Conservation (phyloP, 1,140 invertebrate genomes). For the Orussus abietinus region DNA sequence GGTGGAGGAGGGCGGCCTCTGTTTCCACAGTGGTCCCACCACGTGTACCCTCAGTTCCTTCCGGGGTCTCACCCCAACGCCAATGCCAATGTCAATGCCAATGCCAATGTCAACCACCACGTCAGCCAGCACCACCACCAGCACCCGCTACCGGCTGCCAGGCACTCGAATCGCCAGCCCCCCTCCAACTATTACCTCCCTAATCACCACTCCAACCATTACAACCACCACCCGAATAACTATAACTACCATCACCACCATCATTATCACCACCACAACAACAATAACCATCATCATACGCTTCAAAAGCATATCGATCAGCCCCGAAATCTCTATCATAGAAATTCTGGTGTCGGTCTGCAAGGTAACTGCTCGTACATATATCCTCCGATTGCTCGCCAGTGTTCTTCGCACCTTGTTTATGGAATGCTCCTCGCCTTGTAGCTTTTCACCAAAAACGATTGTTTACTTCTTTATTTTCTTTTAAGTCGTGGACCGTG, state of each 20-base stretch:
- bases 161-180: conserved; percentile 49
- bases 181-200: conserved; percentile 49
- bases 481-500: too few relatives aligned
- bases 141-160: conserved; percentile 51
- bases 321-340: conserved; percentile 59
- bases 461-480: too few relatives aligned
- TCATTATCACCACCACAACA: conserved; percentile 51
- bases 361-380: conserved; percentile 56
- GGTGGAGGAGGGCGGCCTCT: conserved; percentile 65
- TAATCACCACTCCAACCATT: conserved; percentile 52
- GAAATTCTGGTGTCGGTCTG: conserved; percentile 62
- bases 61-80: conserved; percentile 78
- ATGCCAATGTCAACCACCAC: conserved; percentile 54
- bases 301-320: conserved; percentile 60
- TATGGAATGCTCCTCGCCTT: too few relatives aligned
- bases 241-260: conserved; percentile 51
- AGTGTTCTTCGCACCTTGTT: too few relatives aligned
- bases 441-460: too few relatives aligned
- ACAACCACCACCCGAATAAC: conserved; percentile 50
- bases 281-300: conserved; percentile 54
- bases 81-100: conserved; percentile 50
- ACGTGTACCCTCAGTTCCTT: conserved; percentile 87
- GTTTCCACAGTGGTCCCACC: conserved; percentile 88
- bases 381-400: too few relatives aligned
- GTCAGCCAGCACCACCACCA: conserved; percentile 56